phyloP scores from a whole-genome alignment of 2,797 vertebrate genomes.

The Vipera latastei region DNA sequence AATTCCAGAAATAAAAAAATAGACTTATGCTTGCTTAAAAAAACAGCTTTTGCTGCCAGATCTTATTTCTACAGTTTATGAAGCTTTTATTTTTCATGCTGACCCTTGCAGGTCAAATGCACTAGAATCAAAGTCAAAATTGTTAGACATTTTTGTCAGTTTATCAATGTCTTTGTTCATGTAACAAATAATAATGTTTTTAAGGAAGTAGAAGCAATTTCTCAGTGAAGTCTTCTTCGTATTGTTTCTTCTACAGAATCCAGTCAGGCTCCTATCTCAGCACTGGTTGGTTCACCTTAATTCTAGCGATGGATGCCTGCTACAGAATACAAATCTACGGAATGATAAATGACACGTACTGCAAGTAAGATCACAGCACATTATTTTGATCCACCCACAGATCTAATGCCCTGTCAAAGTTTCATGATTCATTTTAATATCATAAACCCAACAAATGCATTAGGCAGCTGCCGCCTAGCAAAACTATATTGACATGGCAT shows the following conservation, averaged over 20 bases:
- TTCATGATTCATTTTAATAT: constrained; percentile 70
- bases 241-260: constrained; percentile 81
- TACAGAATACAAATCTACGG: constrained; percentile 95
- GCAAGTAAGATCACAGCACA: constrained; percentile 87
- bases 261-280: constrained; percentile 97
- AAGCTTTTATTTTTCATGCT: constrained; percentile 45
- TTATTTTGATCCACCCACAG: constrained; percentile 69
- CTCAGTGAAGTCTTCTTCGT: constrained; percentile 67
- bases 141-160: constrained; percentile 77
- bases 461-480: constrained; percentile 53
- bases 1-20: neutral
- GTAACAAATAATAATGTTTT: constrained; percentile 72
- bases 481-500: constrained; percentile 62
- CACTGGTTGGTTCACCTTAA: constrained; percentile 97
- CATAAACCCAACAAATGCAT: constrained; percentile 66
- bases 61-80: constrained; percentile 34
- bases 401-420: constrained; percentile 72
- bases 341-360: constrained; percentile 99
- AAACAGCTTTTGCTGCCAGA: neutral
- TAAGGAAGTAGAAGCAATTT: constrained; percentile 67
- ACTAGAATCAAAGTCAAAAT: constrained; percentile 77
- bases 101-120: constrained; percentile 53
- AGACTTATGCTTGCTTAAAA: neutral
- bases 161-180: constrained; percentile 71
- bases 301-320: constrained; percentile 98